These are phyloP conservation scores for Mus caroli DNA, from an alignment of 2,797 vertebrate species.

Conservation along the genomic window DNA sequence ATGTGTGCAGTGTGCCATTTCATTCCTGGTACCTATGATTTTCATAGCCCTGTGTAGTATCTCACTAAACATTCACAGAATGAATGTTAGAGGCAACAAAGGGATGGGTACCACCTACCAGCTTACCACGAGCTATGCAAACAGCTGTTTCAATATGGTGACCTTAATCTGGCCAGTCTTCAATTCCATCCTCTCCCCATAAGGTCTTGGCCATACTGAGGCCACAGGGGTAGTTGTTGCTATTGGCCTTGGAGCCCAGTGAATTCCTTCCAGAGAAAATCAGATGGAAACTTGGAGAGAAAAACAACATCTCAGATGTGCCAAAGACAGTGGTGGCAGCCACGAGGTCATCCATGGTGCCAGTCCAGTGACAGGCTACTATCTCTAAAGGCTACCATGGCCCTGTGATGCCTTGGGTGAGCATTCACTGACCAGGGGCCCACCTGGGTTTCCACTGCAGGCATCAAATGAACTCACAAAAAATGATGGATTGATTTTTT, in stretches of 20 bases:
- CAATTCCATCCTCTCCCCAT: neutral
- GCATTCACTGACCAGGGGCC: neutral
- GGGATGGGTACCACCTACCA: neutral
- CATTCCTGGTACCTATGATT: neutral
- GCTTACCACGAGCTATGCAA: neutral
- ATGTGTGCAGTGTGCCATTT: neutral
- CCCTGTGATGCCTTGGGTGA: neutral
- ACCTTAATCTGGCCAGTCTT: neutral
- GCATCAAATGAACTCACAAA: neutral
- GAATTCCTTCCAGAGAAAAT: neutral
- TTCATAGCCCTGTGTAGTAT: neutral
- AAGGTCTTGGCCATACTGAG: neutral
- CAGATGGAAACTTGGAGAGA: neutral
- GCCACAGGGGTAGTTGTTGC: neutral
- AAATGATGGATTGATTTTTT: constrained; percentile 71
- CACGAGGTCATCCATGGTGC: neutral
- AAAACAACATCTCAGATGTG: neutral
- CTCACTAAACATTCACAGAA: neutral
- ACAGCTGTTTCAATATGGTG: neutral
- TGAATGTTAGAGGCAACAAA: neutral
- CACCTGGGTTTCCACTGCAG: neutral
- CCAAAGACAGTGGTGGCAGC: neutral
- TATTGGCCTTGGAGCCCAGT: neutral
- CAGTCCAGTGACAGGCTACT: neutral
- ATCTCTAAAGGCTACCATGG: neutral